Percentiles rank a stretch among this genome's conserved stretches.
These are phyloP conservation scores for Alca torda DNA, from an alignment of 2,797 vertebrate genomes.

Conservation along the genomic window DNA sequence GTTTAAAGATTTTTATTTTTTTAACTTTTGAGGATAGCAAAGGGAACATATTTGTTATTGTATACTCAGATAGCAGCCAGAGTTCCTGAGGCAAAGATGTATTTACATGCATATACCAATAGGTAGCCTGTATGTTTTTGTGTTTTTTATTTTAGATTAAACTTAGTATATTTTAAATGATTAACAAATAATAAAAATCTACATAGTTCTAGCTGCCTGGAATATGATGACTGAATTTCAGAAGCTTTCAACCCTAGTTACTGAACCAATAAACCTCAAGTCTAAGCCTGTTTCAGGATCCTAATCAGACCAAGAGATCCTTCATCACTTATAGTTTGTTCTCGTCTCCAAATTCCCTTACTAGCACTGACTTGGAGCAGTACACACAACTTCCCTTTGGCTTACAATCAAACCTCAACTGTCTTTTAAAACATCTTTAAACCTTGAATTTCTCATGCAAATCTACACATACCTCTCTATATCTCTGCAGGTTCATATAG, in stretches of 20 bases:
- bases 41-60: background rate
- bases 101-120: background rate
- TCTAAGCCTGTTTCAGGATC: background rate
- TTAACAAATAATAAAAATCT: background rate
- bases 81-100: background rate
- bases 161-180: background rate
- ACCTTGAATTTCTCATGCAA: background rate
- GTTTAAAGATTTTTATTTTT: background rate
- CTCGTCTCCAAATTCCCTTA: background rate
- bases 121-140: background rate
- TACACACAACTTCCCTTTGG: background rate
- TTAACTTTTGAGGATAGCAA: background rate
- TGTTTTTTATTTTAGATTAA: background rate
- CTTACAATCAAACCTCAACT: background rate
- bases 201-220: background rate
- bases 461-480: background rate
- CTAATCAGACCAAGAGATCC: background rate
- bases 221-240: background rate
- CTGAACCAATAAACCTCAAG: constrained; percentile 27
- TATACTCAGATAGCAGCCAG: background rate
- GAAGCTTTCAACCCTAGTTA: constrained; percentile 23
- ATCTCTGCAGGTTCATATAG: background rate
- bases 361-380: background rate
- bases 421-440: background rate
- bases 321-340: background rate